These are phyloP conservation scores for Sylvietta virens DNA, from an alignment of 2,113 vertebrate genomes.

Conservation along the genomic window DNA sequence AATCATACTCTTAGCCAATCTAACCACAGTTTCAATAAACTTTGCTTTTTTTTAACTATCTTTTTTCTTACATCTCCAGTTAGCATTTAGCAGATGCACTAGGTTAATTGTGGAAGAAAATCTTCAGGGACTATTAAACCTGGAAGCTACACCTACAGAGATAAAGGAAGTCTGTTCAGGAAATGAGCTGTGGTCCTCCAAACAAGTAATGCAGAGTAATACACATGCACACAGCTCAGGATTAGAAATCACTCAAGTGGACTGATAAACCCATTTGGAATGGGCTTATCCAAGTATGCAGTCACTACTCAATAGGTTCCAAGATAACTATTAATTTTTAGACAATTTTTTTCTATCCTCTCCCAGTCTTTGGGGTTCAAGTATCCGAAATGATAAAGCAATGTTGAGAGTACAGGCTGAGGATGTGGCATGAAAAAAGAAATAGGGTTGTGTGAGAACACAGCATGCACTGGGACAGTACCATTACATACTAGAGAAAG, in stretches of 20 bases:
- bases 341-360: neutral
- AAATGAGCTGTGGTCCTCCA: neutral
- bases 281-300: neutral
- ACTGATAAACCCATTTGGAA: neutral
- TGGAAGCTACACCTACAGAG: neutral
- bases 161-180: neutral
- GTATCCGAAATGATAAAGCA: neutral
- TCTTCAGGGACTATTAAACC: neutral
- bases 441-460: neutral
- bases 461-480: fast-evolving
- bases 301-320: neutral
- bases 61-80: neutral
- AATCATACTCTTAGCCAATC: neutral
- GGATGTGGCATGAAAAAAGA: neutral
- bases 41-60: neutral
- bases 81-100: neutral
- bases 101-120: neutral
- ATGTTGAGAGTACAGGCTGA: neutral
- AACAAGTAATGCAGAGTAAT: neutral
- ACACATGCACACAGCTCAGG: neutral
- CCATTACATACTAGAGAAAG: neutral
- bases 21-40: neutral
- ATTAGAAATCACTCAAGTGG: neutral
- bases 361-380: neutral
- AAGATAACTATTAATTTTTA: neutral